Evolutionary conservation across 2,113 vertebrate species (phyloP).

Genomic region (Cyanoderma ruficeps): DNA sequence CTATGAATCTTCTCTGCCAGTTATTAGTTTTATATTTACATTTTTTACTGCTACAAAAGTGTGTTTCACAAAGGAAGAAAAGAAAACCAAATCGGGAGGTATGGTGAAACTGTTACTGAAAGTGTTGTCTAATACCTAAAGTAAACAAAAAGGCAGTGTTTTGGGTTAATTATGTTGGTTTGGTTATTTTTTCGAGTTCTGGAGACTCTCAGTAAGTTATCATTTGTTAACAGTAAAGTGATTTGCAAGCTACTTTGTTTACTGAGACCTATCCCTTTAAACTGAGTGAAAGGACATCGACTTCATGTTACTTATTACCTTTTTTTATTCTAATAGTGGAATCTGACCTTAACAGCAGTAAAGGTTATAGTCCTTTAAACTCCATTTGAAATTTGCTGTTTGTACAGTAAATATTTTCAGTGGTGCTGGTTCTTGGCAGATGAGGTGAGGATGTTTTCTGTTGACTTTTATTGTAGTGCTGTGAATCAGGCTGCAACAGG

Average conservation of each 20-base stretch:
- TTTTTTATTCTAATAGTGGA: neutral
- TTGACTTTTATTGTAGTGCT: neutral
- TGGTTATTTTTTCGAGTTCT: neutral
- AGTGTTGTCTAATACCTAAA: neutral
- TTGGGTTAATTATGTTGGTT: neutral
- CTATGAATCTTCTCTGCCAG: neutral
- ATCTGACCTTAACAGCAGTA: neutral
- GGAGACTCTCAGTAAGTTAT: neutral
- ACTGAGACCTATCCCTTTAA: neutral
- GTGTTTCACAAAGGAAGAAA: neutral
- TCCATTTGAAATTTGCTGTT: neutral
- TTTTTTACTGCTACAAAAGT: neutral
- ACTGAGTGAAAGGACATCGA: neutral
- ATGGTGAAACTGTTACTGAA: neutral
- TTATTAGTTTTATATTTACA: neutral
- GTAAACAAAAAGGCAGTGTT: neutral
- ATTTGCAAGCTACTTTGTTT: neutral
- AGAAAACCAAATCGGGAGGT: neutral
- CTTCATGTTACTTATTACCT: neutral
- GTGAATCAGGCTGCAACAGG: neutral
- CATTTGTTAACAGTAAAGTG: neutral
- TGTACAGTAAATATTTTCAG: conserved; percentile 12
- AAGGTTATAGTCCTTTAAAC: neutral
- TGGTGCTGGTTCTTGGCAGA: neutral
- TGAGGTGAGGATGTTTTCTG: neutral